phyloP scores from a whole-genome alignment of 1,140 invertebrate species.

The Callitettix versicolor region DNA sequence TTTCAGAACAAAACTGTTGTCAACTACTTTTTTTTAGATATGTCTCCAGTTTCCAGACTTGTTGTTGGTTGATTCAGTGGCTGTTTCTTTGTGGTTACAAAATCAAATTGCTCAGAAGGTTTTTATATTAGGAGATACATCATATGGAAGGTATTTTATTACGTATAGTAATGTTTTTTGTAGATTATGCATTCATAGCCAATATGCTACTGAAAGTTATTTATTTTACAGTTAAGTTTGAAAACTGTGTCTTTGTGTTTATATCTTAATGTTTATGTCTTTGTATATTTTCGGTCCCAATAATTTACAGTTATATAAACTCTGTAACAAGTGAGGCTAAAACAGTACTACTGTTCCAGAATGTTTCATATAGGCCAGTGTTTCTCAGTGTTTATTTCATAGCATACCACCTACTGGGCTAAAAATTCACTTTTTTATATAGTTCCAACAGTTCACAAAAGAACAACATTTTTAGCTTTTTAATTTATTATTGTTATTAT shows the following conservation, averaged over 20 bases:
- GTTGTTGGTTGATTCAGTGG: conserved; percentile 55
- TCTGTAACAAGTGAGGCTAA: neutral
- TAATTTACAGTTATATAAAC: neutral
- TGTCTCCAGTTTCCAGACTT: conserved; percentile 87
- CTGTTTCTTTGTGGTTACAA: conserved; percentile 54
- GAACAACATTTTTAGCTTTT: no score
- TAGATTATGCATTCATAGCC: neutral
- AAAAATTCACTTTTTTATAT: no score
- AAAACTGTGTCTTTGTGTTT: neutral
- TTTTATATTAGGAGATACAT: conserved; percentile 84
- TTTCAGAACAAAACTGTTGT: no score
- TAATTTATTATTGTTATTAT: no score
- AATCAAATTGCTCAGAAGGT: conserved; percentile 44
- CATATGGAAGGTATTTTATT: conserved; percentile 69
- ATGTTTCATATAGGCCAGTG: no score
- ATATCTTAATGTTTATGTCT: neutral
- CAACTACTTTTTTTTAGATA: conserved; percentile 53
- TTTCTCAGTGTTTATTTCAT: no score
- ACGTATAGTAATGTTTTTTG: neutral
- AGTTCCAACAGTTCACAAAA: no score
- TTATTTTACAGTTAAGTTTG: neutral
- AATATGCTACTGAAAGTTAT: neutral
- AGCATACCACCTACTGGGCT: no score
- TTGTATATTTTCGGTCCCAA: neutral
- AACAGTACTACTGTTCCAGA: no score